These are phyloP conservation scores for Emys orbicularis DNA, from an alignment of 2,797 vertebrate species.

Conservation along the genomic window DNA sequence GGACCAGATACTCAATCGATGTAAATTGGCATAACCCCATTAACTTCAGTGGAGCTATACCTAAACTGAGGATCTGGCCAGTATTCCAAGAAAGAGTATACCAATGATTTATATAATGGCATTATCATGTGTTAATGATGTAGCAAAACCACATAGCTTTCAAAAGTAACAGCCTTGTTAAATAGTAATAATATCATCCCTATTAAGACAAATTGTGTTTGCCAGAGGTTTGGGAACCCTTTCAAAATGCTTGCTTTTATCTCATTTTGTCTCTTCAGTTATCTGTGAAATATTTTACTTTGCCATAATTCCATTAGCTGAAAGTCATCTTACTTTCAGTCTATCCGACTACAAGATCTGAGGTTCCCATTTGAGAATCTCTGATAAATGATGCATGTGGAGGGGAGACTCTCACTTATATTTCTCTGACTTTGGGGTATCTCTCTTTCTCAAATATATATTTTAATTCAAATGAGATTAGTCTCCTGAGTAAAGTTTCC, in stretches of 20 bases:
- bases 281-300: not conserved
- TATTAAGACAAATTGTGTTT: not conserved
- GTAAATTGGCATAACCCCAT: not conserved
- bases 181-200: not conserved
- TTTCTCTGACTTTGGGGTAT: not conserved
- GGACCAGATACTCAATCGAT: not conserved
- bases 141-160: not conserved
- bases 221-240: not conserved
- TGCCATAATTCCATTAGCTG: not conserved
- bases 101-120: not conserved
- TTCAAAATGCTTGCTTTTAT: not conserved
- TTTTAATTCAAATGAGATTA: not conserved
- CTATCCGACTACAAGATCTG: not conserved
- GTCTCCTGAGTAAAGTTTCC: not conserved
- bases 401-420: not conserved
- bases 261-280: not conserved
- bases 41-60: not conserved
- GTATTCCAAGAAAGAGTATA: no score
- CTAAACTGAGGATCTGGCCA: not conserved
- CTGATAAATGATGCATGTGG: not conserved
- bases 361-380: not conserved
- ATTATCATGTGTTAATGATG: not conserved
- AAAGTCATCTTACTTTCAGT: not conserved
- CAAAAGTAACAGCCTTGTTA: not conserved
- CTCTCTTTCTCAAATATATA: conserved; percentile 8